These are phyloP conservation scores for Horisme vitalbata DNA, from an alignment of 2,888 invertebrate genomes.

Conservation along the genomic window DNA sequence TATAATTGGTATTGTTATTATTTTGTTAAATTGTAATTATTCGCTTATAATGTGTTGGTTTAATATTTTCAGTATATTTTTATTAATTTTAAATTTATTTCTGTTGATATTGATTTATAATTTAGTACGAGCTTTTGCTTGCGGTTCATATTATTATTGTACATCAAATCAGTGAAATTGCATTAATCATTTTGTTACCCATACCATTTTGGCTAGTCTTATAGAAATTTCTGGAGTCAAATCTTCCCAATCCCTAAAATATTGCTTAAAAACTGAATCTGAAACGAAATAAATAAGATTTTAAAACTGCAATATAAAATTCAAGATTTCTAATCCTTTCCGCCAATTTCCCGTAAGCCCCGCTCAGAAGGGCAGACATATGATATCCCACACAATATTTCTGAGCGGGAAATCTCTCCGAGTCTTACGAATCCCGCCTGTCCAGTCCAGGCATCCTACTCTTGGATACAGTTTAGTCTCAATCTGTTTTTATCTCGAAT, in stretches of 20 bases:
- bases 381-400: slow-evolving; percentile 61
- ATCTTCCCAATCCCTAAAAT: neutral
- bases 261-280: neutral
- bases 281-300: slow-evolving; percentile 29
- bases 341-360: slow-evolving; percentile 58
- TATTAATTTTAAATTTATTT: no score
- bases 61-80: no score
- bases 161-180: no score
- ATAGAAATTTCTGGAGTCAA: neutral
- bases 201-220: neutral
- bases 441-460: slow-evolving; percentile 58
- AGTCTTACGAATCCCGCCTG: slow-evolving; percentile 60
- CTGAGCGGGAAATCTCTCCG: slow-evolving; percentile 44
- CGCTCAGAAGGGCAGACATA: slow-evolving; percentile 46
- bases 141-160: no score
- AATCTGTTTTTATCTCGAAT: no score
- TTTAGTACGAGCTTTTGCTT: no score
- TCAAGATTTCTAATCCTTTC: slow-evolving; percentile 43
- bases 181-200: no score
- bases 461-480: no score
- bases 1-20: no score
- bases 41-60: no score
- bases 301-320: slow-evolving; percentile 27
- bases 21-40: no score
- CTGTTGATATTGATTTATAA: no score